Evolutionary conservation across 1,140 invertebrate genomes (phyloP), one percentile per base, ranked within the genome.

Genomic region (Drosophila nikananu): DNA sequence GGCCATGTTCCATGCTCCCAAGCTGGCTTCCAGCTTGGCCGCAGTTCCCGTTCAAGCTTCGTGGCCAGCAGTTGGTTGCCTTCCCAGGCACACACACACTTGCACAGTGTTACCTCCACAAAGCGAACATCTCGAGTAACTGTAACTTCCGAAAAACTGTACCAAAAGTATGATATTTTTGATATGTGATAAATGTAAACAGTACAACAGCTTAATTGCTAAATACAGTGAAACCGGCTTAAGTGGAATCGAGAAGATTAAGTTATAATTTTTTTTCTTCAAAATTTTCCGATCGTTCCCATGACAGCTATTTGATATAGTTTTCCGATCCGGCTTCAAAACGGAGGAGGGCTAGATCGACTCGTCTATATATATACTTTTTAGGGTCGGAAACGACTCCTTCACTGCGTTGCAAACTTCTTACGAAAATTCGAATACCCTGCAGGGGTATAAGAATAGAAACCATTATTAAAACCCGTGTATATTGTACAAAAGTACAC

Each of bases 31-130:
- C 54, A 25, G 35, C n/a, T n/a, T n/a, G n/a, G n/a, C 15, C 54
- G 30, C 70, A 73, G 70, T 73, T 59, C 25, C 52, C 39, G 54
- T 72, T 35, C 15, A 21, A 49, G 41, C 54, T 72, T 60, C 44
- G 70, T 73, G 70, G 52, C 42, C 54, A 73, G 32, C 70, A 73
- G 70, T 49, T 51, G 42, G 52, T 23, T 32, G 30, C 63, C 32
- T 65, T 61, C 48, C 48, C 62, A 35, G 27, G 12, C 52, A 21
- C 19, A 17, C 52, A 51, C 17, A 19, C 27, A 52, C 51, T 3
- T 15, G 17, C 35, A 27, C 42, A 49, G 57, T 66, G 30, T 19
- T 13, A 27, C 25, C 32, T 32, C 25, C 2, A 9, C 5, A 15
- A 35, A 2, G 58, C 25, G 27, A 23, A 48, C 23, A 7, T 25